These are phyloP conservation scores for Myotis planiceps DNA, from an alignment of 2,797 vertebrate genomes.

Conservation along the genomic window DNA sequence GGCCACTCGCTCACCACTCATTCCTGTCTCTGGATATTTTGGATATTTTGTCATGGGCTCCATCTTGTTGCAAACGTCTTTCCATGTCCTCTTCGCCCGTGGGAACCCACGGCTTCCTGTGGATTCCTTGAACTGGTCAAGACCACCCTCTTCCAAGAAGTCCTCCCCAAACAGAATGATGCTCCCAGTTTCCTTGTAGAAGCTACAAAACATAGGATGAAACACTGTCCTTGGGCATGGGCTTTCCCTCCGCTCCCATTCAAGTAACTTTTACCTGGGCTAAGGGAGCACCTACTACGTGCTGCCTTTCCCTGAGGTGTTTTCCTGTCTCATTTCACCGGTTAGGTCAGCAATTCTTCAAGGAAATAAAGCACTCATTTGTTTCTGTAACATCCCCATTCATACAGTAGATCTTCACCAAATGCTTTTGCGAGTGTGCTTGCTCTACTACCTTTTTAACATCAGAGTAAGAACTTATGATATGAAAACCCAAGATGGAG, in stretches of 20 bases:
- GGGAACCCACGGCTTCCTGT: not conserved
- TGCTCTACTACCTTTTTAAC: not conserved
- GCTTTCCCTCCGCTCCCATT: not conserved
- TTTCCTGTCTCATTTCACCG: not conserved
- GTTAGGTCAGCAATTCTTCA: not conserved
- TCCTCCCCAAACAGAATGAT: not conserved
- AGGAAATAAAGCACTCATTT: not conserved
- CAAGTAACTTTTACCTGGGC: not conserved
- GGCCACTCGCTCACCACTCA: not conserved
- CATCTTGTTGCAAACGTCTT: not conserved
- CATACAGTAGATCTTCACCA: not conserved
- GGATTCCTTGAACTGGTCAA: not conserved
- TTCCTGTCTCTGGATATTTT: not conserved
- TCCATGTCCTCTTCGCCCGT: not conserved
- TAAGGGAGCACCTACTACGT: too few species aligned
- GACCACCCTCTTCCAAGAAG: not conserved
- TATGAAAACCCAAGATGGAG: not conserved
- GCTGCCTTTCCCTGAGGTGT: not conserved
- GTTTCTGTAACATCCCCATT: not conserved
- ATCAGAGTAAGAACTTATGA: not conserved
- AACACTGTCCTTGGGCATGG: not conserved
- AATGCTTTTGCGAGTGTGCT: not conserved
- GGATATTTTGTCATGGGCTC: not conserved
- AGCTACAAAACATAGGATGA: not conserved
- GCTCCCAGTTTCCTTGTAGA: not conserved